phyloP scores from a whole-genome alignment of 1,140 invertebrate species.

The Drosophila repleta region DNA sequence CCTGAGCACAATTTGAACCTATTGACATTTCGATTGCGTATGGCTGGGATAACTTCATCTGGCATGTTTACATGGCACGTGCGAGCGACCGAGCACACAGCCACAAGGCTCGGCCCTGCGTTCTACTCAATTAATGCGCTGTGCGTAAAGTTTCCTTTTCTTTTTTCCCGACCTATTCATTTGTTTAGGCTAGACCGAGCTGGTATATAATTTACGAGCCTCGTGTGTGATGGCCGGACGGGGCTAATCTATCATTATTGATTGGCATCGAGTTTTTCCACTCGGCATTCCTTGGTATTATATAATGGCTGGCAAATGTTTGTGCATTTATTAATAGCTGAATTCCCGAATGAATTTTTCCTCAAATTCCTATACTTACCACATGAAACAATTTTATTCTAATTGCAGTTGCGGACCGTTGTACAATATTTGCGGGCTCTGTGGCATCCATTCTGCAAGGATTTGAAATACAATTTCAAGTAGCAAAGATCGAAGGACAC shows the following conservation, averaged over 20 bases:
- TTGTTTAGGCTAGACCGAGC: conserved; percentile 40
- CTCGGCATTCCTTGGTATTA: conserved; percentile 30
- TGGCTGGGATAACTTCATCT: conserved; percentile 43
- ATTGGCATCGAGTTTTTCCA: conserved; percentile 67
- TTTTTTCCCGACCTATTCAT: conserved; percentile 58
- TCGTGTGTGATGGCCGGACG: conserved; percentile 36
- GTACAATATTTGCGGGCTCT: conserved; percentile 19
- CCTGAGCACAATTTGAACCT: conserved; percentile 47
- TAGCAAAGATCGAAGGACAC: background rate
- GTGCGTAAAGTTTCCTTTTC: conserved; percentile 46
- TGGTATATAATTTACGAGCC: conserved; percentile 53
- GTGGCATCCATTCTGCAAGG: conserved; percentile 37
- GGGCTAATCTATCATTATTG: conserved; percentile 80
- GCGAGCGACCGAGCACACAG: conserved; percentile 10
- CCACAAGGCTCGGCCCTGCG: background rate
- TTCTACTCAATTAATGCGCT: conserved; percentile 62
- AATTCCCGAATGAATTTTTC: conserved; percentile 44
- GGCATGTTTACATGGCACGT: conserved; percentile 39
- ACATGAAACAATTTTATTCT: conserved; percentile 42
- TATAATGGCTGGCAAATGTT: conserved; percentile 63
- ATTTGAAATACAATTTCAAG: conserved; percentile 68
- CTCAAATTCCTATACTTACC: conserved; percentile 45
- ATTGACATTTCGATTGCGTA: conserved; percentile 75
- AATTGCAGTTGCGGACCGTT: conserved; percentile 54
- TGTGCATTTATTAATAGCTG: conserved; percentile 65